phyloP scores from a whole-genome alignment of 2,113 vertebrate genomes.

The Eira barbara region DNA sequence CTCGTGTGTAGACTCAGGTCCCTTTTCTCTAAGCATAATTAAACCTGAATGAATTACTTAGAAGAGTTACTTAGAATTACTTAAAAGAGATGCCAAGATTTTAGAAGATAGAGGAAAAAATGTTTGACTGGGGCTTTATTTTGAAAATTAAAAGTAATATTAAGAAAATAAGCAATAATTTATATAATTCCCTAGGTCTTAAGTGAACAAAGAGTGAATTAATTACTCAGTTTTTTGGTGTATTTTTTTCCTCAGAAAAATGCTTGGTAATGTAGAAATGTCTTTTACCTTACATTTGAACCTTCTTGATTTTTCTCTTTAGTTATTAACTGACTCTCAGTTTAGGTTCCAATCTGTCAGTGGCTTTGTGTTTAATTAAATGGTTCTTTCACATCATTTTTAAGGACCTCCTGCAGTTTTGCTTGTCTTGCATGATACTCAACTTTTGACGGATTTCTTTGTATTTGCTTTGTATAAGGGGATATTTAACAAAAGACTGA shows the following conservation, averaged over 20 bases:
- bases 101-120: not conserved
- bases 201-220: not conserved
- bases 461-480: not conserved
- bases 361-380: not conserved
- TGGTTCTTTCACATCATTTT: not conserved
- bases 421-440: not conserved
- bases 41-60: not conserved
- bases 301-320: slow-evolving; percentile 13
- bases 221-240: not conserved
- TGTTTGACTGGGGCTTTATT: not conserved
- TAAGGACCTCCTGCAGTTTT: not conserved
- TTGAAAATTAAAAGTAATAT: slow-evolving; percentile 33
- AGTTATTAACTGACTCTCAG: not conserved
- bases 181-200: not conserved
- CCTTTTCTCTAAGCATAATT: not conserved
- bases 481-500: not conserved
- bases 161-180: not conserved
- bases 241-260: not conserved
- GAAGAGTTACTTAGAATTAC: not conserved
- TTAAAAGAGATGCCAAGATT: not conserved
- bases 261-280: not conserved
- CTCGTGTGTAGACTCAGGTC: not conserved
- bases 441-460: not conserved
- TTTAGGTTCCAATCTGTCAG: not conserved
- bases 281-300: not conserved